Base-by-base conservation (phyloP, 2,888 invertebrate species). In the Elaeidobius kamerunicus region DNA sequence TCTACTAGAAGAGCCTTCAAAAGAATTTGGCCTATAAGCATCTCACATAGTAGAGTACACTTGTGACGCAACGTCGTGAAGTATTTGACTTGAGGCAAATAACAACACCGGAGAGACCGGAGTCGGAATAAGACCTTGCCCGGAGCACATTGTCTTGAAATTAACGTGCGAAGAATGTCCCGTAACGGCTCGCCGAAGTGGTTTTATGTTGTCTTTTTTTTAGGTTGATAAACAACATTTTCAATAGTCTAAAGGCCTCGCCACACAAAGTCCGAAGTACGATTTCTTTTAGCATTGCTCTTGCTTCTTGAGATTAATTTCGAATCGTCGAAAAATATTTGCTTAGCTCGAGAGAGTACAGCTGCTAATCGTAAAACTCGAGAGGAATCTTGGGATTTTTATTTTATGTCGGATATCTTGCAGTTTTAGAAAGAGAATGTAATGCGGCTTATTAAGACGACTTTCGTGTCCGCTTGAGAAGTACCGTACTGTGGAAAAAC, bases 101-200 rank as follows among this genome's bases (percentile, higher is more conserved):
- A 57, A 42, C 42, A 49, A 54, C 45, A 49, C 40, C 44, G 28
- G 57, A 60, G 63, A 54, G 41, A 49, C 40, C 44, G 28, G 57
- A 60, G 63, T 58, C 55, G 53, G 58, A 61, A n/a, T n/a, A n/a
- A 64, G 65, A 62, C 67, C 65, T 67, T 67, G 67, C 67, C 65
- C 56, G 20, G 47, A 58, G 64, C 62, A 36, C 34, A 54, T 56
- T 58, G 55, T 60, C 58, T 57, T 56, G 57, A 46, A 57, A 58
- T 60, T 58, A 58, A 49, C 54, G 54, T 45, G 23, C 47, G 46
- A 51, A 52, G 55, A 55, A 55, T 55, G 55, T 55, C 51, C 47
- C 43, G 55, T 50, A 51, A 55, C 50, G 50, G 55, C 50, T 45
- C 34, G 50, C 50, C 42, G 38, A 51, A 55, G 55, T 50, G 42